phyloP scores from a whole-genome alignment of 2,113 vertebrate species.

The Anhinga rufa region DNA sequence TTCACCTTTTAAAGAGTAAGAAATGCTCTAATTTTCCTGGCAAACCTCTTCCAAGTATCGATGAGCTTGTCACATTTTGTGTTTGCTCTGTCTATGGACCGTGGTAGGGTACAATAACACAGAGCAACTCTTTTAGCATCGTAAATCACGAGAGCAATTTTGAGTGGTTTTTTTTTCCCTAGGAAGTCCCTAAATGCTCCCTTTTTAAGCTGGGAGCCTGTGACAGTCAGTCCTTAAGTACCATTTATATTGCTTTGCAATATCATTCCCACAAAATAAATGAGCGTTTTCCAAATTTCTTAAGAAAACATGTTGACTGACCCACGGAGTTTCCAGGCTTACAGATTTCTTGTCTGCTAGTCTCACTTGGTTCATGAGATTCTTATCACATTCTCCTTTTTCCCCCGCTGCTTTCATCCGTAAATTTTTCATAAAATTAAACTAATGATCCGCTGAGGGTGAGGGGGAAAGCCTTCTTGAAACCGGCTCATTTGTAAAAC shows the following conservation, averaged over 20 bases:
- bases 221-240: not conserved
- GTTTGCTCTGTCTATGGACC: not conserved
- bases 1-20: not conserved
- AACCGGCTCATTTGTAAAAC: not conserved
- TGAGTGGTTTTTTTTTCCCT: not conserved
- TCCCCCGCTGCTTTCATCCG: not conserved
- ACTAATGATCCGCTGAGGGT: not conserved
- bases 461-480: not conserved
- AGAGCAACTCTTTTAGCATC: not conserved
- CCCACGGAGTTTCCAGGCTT: not conserved
- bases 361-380: not conserved
- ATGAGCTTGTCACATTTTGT: not conserved
- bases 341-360: not conserved
- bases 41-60: not conserved
- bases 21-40: not conserved
- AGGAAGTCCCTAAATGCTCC: not conserved
- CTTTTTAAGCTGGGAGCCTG: not conserved
- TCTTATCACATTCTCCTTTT: not conserved
- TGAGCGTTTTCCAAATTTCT: not conserved
- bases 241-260: not conserved
- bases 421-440: not conserved
- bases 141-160: not conserved
- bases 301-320: not conserved
- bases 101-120: not conserved
- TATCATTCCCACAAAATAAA: not conserved